These are phyloP conservation scores for Laupala kohalensis DNA, from an alignment of 1,140 invertebrate genomes.

Conservation along the genomic window DNA sequence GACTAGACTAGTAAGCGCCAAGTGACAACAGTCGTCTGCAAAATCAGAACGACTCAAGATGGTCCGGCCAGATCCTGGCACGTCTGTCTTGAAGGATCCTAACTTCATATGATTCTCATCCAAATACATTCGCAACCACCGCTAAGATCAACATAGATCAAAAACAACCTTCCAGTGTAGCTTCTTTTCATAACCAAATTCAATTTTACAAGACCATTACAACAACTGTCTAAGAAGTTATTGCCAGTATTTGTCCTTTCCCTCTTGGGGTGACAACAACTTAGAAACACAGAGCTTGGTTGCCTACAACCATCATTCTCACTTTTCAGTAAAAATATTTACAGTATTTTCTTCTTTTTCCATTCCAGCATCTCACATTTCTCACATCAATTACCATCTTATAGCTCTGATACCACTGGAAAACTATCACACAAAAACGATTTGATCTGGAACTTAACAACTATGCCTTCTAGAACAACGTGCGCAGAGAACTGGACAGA, in stretches of 20 bases:
- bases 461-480: not conserved
- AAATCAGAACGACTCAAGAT: not conserved
- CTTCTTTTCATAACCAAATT: not conserved
- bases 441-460: not conserved
- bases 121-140: not conserved
- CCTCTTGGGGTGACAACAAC: constrained; percentile 4
- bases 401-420: not conserved
- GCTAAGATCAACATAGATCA: not conserved
- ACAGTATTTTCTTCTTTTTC: not conserved
- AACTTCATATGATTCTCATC: not conserved
- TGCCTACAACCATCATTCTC: not conserved
- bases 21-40: constrained; percentile 8
- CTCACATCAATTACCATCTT: not conserved
- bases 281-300: not conserved
- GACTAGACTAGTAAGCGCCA: constrained; percentile 14
- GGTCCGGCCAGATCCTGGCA: constrained; percentile 10
- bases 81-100: constrained; percentile 9
- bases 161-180: not conserved
- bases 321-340: not conserved
- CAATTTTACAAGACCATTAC: not conserved
- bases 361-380: not conserved
- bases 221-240: not conserved
- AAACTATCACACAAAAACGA: not conserved
- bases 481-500: constrained; percentile 6
- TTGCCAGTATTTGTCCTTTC: constrained; percentile 10